phyloP scores from a whole-genome alignment of 2,797 vertebrate species.

The Notamacropus eugenii region DNA sequence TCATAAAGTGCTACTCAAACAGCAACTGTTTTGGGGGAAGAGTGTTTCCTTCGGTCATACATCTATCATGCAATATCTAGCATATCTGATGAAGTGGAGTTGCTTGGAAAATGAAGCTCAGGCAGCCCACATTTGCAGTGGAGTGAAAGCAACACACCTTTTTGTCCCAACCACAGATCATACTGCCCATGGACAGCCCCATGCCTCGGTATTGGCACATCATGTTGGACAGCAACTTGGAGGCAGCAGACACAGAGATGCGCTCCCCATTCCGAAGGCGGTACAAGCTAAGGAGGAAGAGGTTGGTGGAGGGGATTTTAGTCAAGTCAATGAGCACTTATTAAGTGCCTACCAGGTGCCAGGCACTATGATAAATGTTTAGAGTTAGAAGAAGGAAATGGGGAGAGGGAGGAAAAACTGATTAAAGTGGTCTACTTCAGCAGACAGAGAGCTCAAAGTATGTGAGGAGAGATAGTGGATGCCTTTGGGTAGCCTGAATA shows the following conservation, averaged over 20 bases:
- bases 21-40: rapidly evolving
- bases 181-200: slow-evolving; percentile 91
- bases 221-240: slow-evolving; percentile 92
- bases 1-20: neutral
- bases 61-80: neutral
- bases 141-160: slow-evolving; percentile 81
- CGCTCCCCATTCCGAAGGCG: slow-evolving; percentile 89
- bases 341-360: neutral
- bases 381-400: neutral
- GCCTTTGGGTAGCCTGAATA: neutral
- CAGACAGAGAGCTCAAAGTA: neutral
- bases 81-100: too few relatives aligned
- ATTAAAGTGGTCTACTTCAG: neutral
- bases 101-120: too few relatives aligned
- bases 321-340: neutral
- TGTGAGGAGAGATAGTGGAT: neutral
- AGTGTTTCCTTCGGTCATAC: neutral
- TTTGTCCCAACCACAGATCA: slow-evolving; percentile 95
- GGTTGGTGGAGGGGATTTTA: neutral
- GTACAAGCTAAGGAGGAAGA: slow-evolving; percentile 85
- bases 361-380: neutral
- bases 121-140: neutral
- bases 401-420: neutral
- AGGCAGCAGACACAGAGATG: slow-evolving; percentile 91
- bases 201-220: slow-evolving; percentile 90